Evolutionary conservation across 2,113 vertebrate species (phyloP).

Genomic region (Takifugu flavidus): DNA sequence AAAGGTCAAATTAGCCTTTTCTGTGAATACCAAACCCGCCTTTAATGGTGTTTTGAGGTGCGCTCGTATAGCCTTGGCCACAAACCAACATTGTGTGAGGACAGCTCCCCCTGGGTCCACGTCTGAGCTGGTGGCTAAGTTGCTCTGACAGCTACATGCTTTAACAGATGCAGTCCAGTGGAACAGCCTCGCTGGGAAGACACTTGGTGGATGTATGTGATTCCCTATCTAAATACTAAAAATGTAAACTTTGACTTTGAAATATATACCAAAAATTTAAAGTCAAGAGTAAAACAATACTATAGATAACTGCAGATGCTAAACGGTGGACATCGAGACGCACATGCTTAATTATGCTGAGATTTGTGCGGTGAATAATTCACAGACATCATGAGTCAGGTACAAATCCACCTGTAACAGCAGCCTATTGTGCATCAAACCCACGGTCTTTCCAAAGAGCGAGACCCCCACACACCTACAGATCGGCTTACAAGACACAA

Average conservation of each 20-base stretch:
- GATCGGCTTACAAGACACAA: slow-evolving; percentile 57
- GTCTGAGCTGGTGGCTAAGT: slow-evolving; percentile 76
- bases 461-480: slow-evolving; percentile 47
- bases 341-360: no score
- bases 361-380: neutral
- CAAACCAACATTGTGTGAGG: slow-evolving; percentile 63
- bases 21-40: slow-evolving; percentile 17
- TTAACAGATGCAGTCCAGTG: slow-evolving; percentile 56
- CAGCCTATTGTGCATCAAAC: slow-evolving; percentile 34
- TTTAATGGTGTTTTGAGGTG: slow-evolving; percentile 18
- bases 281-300: no score
- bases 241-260: no score
- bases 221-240: no score
- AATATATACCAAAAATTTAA: no score
- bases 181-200: slow-evolving; percentile 46
- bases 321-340: no score
- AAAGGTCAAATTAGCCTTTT: slow-evolving; percentile 29
- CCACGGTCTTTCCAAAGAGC: slow-evolving; percentile 40
- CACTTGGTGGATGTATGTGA: slow-evolving; percentile 26
- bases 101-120: slow-evolving; percentile 75
- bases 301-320: no score
- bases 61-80: slow-evolving; percentile 35
- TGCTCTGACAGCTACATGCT: slow-evolving; percentile 78
- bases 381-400: slow-evolving; percentile 18
- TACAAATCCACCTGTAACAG: slow-evolving; percentile 23